Evolutionary conservation across 2,888 invertebrate genomes (phyloP).

Genomic region (Eupsilia transversa): DNA sequence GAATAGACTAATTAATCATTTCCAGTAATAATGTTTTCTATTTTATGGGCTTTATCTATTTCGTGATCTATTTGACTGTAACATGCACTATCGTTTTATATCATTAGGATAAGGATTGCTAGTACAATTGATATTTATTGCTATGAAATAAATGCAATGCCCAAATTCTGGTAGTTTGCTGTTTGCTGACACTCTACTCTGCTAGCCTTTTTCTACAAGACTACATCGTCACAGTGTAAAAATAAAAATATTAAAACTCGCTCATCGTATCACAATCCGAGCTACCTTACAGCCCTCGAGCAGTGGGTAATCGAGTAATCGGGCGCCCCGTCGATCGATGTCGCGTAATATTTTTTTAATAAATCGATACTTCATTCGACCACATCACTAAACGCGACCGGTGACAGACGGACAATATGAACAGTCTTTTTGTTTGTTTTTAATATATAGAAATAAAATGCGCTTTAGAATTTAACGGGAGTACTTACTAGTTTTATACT

Average conservation of each 20-base stretch:
- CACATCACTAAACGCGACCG: slow-evolving; percentile 69
- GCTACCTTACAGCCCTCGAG: slow-evolving; percentile 69
- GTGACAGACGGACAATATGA: slow-evolving; percentile 68
- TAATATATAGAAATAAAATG: slow-evolving; percentile 47
- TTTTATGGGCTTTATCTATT: slow-evolving; percentile 53
- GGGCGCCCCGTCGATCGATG: slow-evolving; percentile 74
- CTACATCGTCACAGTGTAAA: slow-evolving; percentile 9
- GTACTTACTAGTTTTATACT: slow-evolving; percentile 45
- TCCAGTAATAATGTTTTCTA: slow-evolving; percentile 58
- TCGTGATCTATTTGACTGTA: slow-evolving; percentile 51
- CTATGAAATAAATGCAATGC: neutral
- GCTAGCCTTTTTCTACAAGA: slow-evolving; percentile 3
- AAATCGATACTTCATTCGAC: slow-evolving; percentile 74
- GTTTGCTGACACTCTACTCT: neutral
- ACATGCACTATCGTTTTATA: slow-evolving; percentile 41
- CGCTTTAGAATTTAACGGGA: slow-evolving; percentile 47
- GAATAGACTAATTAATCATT: slow-evolving; percentile 62
- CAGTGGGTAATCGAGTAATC: slow-evolving; percentile 76
- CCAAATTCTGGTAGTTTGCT: neutral
- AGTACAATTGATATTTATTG: slow-evolving; percentile 12
- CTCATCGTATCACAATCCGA: slow-evolving; percentile 53
- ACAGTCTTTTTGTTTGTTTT: slow-evolving; percentile 35
- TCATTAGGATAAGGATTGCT: slow-evolving; percentile 15
- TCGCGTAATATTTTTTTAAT: slow-evolving; percentile 76
- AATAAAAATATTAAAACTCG: slow-evolving; percentile 56